Evolutionary conservation across 2,113 vertebrate species (phyloP), one percentile per base, ranked within the genome.

Genomic region (Speoplatyrhinus poulsoni): DNA sequence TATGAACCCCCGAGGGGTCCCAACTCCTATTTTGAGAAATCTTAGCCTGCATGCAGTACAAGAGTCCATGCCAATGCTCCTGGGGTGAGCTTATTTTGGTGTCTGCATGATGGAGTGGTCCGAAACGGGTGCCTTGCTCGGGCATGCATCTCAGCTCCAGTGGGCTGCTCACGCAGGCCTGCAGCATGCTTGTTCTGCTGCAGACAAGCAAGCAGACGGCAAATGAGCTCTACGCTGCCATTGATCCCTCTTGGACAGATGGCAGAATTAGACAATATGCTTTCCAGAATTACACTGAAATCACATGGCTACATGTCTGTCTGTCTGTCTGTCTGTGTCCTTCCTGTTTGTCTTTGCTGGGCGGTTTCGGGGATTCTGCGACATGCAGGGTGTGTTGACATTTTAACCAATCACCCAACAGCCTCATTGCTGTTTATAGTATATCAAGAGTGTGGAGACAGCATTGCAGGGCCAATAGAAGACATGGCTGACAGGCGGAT

Each of bases 251-350:
- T 65, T 87, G 79, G 91, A 93, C 95, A 95, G 95, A 95, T 90
- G 94, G 94, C 93, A 90, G 92, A 94, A 94, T 92, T 89, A 82
- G 90, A 93, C 94, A 94, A 93, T 94, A 92, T 94, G 94, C 92
- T 95, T 94, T 86, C 68, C 91, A 90, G 83, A 93, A 91, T 90
- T 89, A 90, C 87, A 80, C 86, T 82, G 85, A 89, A 92, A 90
- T 91, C 90, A 89, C 90, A 88, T 77, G 83, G 76, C 84, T 58
- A 70, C 63, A 65, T 85, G 89, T 83, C 74, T 79, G 80, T 80
- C 87, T 86, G 60, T 73, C 56, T 64, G 73, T 60, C 16, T 32
- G 56, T 58, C 36, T 41, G 36, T 41, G 36, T 41, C 36, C 6
- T 41, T 41, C 36, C 54, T 56, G n/a, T 56, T 9, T 56, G 54